Evolutionary conservation across 92 coral and sea anemone genomes (phyloP).

Genomic region (Porites cylindrica): DNA sequence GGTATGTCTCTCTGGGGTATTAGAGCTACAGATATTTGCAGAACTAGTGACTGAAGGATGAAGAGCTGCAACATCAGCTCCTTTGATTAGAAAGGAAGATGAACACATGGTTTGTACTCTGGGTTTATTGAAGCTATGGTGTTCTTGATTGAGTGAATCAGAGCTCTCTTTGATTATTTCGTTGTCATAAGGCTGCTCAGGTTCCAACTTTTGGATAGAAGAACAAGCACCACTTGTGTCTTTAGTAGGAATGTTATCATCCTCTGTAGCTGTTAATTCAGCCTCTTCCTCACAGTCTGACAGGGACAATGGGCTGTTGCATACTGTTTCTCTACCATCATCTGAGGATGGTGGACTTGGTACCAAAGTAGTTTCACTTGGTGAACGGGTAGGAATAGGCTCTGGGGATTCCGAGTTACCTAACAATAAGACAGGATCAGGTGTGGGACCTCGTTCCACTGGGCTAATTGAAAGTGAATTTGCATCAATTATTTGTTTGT

Average conservation of each 20-base stretch:
- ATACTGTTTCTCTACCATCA: slow-evolving; percentile 33
- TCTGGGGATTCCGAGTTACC: slow-evolving; percentile 1
- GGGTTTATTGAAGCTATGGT: not conserved
- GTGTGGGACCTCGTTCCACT: slow-evolving; percentile 36
- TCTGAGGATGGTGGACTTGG: slow-evolving; percentile 51
- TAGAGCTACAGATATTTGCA: not conserved
- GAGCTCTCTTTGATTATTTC: not conserved
- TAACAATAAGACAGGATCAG: not conserved
- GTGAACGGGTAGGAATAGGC: slow-evolving; percentile 13
- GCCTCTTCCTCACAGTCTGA: slow-evolving; percentile 47
- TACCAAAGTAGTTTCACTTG: slow-evolving; percentile 45
- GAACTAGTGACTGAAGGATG: not conserved
- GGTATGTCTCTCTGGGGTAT: not conserved
- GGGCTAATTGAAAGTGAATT: not conserved
- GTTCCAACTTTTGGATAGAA: slow-evolving; percentile 36
- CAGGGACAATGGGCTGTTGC: slow-evolving; percentile 31
- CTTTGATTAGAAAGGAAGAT: not conserved
- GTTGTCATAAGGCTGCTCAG: slow-evolving; percentile 53
- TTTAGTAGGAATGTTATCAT: slow-evolving; percentile 53
- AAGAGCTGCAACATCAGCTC: not conserved
- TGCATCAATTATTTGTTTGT: not conserved
- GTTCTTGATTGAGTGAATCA: not conserved
- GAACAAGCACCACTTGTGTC: slow-evolving; percentile 25
- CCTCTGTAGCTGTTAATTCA: slow-evolving; percentile 18
- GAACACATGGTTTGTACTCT: not conserved